Base-by-base conservation (phyloP, 2,797 vertebrate genomes). In the Hydrophis major region DNA sequence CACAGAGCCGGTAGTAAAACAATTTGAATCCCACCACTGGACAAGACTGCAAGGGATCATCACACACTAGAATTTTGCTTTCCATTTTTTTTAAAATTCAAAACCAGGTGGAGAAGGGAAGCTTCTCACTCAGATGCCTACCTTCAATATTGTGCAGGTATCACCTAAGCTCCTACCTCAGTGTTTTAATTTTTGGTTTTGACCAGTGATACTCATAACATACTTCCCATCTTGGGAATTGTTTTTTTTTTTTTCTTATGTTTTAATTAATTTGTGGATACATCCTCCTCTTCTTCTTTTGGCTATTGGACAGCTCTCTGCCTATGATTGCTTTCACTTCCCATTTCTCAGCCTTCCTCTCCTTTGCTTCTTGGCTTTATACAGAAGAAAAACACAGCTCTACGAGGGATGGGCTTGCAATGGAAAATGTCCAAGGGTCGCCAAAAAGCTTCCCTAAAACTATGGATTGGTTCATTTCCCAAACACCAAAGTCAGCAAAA, bases 351-450 rank as follows among this genome's bases (percentile, higher is more conserved):
- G 56, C 25, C 37, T 88, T 13, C 63, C 50, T 55, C 63, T 92
- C 63, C 8, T 59, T 92, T 89, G 88, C 63, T 66, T 74, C 87
- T 56, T 89, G 66, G 66, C 87, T 92, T 78, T 18, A 83, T 27
- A 89, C 32, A 69, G 55, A 88, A 89, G 78, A 42, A 56, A 89
- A 92, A 42, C 37, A 56, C 16, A 63, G 57, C 47, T 37, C 69
- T 92, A 28, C 1, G 42, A 86, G 59, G 92, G 57, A 89, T 86
- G 74, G 74, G 88, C 74, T 92, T 92, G n/a, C 74, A 37, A 37
- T 92, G 57, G 13, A 86, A 92, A 89, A 83, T 86, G 86, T 63
- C 92, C 59, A 61, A 61, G 13, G 78, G 42, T 32, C 27, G 92
- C 92, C 74, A 89, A 83, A 78, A 53, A 59, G 69, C 69, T 22